Percentiles rank a stretch among this genome's conserved stretches.
Evolutionary conservation across 2,888 invertebrate genomes (phyloP).

Genomic region (Leucoma salicis): DNA sequence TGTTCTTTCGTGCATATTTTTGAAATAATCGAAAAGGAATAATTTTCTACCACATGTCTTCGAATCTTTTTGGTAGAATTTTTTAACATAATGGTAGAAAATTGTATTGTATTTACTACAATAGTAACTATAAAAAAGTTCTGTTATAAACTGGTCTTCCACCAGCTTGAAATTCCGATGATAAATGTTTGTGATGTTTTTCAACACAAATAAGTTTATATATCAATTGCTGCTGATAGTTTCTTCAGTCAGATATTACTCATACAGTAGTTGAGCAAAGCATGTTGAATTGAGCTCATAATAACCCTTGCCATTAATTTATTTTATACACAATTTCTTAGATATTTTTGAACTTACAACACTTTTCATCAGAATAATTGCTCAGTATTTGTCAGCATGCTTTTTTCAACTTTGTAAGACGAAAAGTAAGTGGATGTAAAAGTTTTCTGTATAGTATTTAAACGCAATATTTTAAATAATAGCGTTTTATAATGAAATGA

Average conservation of each 20-base stretch:
- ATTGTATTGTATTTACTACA: too few relatives aligned
- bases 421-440: constrained; percentile 16
- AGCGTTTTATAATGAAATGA: constrained; percentile 28
- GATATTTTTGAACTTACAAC: not conserved
- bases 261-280: constrained; percentile 9
- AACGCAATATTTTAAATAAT: constrained; percentile 25
- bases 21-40: too few relatives aligned
- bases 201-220: constrained; percentile 28
- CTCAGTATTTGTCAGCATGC: constrained; percentile 3
- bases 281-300: constrained; percentile 2
- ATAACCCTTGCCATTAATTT: not conserved
- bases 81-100: too few relatives aligned
- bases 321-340: not conserved
- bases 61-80: too few relatives aligned
- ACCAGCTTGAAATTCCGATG: too few relatives aligned
- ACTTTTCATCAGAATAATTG: not conserved
- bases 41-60: too few relatives aligned
- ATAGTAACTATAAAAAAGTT: too few relatives aligned
- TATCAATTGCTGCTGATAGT: constrained; percentile 8
- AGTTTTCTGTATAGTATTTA: constrained; percentile 26
- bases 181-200: not conserved
- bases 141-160: too few relatives aligned
- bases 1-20: too few relatives aligned
- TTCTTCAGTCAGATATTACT: constrained; percentile 8
- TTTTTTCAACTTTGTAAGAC: constrained; percentile 11